Evolutionary conservation across 2,888 invertebrate genomes (phyloP), one percentile per base, ranked within the genome.

Genomic region (Vanessa cardui): DNA sequence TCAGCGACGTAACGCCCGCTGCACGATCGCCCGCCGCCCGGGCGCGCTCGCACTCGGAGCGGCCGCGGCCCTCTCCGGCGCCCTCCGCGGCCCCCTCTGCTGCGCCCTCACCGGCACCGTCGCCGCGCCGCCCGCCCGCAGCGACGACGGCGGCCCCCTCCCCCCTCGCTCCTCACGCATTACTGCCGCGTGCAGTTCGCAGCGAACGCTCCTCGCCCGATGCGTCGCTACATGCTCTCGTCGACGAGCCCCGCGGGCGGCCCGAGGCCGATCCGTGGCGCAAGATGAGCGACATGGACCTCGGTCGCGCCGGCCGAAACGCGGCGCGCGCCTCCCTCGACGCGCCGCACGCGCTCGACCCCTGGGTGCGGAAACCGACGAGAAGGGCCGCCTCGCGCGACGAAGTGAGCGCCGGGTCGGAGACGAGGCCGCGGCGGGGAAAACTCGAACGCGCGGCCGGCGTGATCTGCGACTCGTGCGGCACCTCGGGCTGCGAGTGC

Each of bases 1-100:
- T 89, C 66, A 89, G 92, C 77, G 90, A 92, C 81, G 89, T 93
- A 72, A 90, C 90, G 72, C 88, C 89, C 61, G 84, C 89, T 75
- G 74, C 89, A 78, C 81, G 92, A 83, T 80, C 86, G 56, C 80
- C 76, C 45, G 77, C 83, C 65, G 82, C 85, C 66, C 91, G 92
- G 79, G 84, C 90, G 76, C 84, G 90, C 81, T 86, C 87, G 72
- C 86, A 88, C 77, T 88, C 91, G 20, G 89, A 90, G 80, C 83
- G 91, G 60, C 87, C 90, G 76, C 85, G 86, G 75, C 78, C 80
- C 67, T 76, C 86, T 39, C 78, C 83, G 68, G 77, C 78, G 69
- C 80, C 82, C 60, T 78, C 83, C 20, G 79, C 81, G 63, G 75
- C 80, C 60, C 81, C 73, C 67, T 72, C 78, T 46, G 77, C 78